Evolutionary conservation across 2,797 vertebrate genomes (phyloP).

Genomic region (Danio kyathit): DNA sequence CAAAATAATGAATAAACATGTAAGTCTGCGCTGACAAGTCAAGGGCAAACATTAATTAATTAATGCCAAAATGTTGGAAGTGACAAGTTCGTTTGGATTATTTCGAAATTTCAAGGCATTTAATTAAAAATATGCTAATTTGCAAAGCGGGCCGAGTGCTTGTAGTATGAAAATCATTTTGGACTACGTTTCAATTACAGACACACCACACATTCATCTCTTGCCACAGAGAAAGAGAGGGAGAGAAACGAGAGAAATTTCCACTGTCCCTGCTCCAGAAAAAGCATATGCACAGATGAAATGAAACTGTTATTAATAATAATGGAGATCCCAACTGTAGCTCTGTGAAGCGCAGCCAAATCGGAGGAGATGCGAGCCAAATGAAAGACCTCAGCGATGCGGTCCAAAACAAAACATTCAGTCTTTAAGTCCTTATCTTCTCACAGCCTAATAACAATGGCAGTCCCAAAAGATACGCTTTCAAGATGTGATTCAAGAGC

Average conservation of each 20-base stretch:
- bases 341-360: conserved; percentile 56
- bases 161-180: conserved; percentile 71
- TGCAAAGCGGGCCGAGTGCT: conserved; percentile 73
- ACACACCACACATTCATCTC: conserved; percentile 57
- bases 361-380: conserved; percentile 60
- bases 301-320: conserved; percentile 63
- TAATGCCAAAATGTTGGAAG: conserved; percentile 68
- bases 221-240: conserved; percentile 47
- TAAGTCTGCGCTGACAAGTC: conserved; percentile 68
- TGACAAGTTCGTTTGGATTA: conserved; percentile 73
- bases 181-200: conserved; percentile 75
- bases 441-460: conserved; percentile 17
- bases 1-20: conserved; percentile 70
- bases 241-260: conserved; percentile 46
- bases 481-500: not conserved
- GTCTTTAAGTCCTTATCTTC: conserved; percentile 23
- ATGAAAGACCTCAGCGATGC: conserved; percentile 36
- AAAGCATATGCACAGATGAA: conserved; percentile 56
- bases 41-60: conserved; percentile 73
- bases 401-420: conserved; percentile 26
- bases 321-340: conserved; percentile 50
- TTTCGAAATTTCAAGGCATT: conserved; percentile 69
- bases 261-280: conserved; percentile 58
- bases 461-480: conserved; percentile 1
- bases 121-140: conserved; percentile 86